Percentiles rank a stretch among this genome's conserved stretches.
phyloP scores from a whole-genome alignment of 2,797 vertebrate genomes.

The Sandelia bainsii region DNA sequence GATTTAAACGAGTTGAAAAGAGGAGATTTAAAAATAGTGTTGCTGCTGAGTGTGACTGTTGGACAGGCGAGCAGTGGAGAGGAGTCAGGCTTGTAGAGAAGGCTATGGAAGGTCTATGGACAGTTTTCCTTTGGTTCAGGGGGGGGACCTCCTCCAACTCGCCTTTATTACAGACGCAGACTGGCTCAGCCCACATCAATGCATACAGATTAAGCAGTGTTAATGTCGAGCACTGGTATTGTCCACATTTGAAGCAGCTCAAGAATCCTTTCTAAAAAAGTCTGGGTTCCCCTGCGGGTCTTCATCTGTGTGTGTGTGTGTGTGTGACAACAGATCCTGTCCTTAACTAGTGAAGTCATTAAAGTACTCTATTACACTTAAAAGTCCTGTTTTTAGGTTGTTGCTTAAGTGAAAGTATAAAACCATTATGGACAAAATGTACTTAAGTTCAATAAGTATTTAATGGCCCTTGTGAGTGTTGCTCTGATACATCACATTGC shows the following conservation, averaged over 20 bases:
- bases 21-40: not conserved
- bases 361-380: not conserved
- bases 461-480: too few relatives aligned
- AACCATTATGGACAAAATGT: not conserved
- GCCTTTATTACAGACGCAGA: slow-evolving; percentile 63
- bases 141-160: slow-evolving; percentile 54
- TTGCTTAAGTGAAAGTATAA: not conserved
- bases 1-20: not conserved
- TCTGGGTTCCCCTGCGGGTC: slow-evolving; percentile 51
- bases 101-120: slow-evolving; percentile 80
- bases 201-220: slow-evolving; percentile 70
- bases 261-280: slow-evolving; percentile 51
- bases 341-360: not conserved
- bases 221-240: slow-evolving; percentile 61
- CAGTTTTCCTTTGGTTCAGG: slow-evolving; percentile 81
- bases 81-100: slow-evolving; percentile 69
- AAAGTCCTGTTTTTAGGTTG: not conserved
- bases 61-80: slow-evolving; percentile 63
- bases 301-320: slow-evolving; percentile 33
- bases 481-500: not conserved
- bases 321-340: not conserved
- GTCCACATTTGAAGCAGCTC: slow-evolving; percentile 59
- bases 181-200: slow-evolving; percentile 65
- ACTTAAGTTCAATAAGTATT: not conserved
- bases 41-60: slow-evolving; percentile 51